Evolutionary conservation across 2,113 vertebrate genomes (phyloP).

Genomic region (Paramisgurnus dabryanus): DNA sequence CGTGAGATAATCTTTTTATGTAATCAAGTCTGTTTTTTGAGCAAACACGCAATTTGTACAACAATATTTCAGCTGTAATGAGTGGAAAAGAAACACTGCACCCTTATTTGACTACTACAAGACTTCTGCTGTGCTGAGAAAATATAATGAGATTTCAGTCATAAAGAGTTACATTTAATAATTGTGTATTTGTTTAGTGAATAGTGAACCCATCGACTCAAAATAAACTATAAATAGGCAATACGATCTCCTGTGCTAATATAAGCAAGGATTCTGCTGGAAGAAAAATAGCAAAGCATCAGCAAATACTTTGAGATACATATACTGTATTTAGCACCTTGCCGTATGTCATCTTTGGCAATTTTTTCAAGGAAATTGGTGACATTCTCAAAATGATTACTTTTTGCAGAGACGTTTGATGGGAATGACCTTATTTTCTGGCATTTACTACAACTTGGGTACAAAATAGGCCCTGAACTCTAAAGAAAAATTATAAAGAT

Average conservation of each 20-base stretch:
- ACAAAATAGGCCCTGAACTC: too few relatives aligned
- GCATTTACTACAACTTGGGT: too few relatives aligned
- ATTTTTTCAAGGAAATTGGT: neutral
- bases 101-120: neutral
- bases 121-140: neutral
- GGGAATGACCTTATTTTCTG: slow-evolving; percentile 62
- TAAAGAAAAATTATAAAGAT: too few relatives aligned
- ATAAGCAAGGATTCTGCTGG: too few relatives aligned
- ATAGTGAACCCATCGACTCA: too few relatives aligned
- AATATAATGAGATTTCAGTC: neutral
- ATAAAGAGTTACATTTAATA: neutral
- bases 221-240: too few relatives aligned
- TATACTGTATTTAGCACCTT: neutral
- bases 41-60: neutral
- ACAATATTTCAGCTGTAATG: neutral
- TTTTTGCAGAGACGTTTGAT: slow-evolving; percentile 46
- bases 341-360: neutral
- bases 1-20: neutral
- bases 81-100: neutral
- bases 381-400: slow-evolving; percentile 18
- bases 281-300: too few relatives aligned
- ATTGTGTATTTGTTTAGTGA: neutral
- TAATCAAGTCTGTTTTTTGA: neutral
- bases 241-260: too few relatives aligned
- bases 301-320: too few relatives aligned